Evolutionary conservation across 2,113 vertebrate species (phyloP).

Genomic region (Anolis carolinensis): DNA sequence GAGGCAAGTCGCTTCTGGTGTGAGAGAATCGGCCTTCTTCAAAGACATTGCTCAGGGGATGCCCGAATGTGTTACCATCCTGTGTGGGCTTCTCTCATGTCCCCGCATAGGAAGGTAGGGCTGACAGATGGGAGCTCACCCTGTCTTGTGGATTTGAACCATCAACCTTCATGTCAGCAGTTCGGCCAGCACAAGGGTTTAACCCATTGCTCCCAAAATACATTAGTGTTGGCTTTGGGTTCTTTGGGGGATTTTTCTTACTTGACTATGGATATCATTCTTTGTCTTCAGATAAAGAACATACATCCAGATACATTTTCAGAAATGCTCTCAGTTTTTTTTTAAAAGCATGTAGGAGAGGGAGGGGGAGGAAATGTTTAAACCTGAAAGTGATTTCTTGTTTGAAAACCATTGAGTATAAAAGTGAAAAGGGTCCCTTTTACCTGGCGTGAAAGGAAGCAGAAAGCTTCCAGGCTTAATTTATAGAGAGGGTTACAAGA

Average conservation of each 20-base stretch:
- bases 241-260: conserved; percentile 43
- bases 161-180: too few relatives aligned
- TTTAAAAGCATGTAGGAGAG: too few relatives aligned
- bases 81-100: too few relatives aligned
- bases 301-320: conserved; percentile 28
- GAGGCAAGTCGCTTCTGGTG: too few relatives aligned
- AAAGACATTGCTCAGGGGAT: too few relatives aligned
- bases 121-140: too few relatives aligned
- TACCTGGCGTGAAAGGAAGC: conserved; percentile 29
- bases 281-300: too few relatives aligned
- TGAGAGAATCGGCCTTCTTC: too few relatives aligned
- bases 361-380: neutral
- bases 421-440: conserved; percentile 22
- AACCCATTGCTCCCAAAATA: conserved; percentile 60
- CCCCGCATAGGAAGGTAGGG: too few relatives aligned
- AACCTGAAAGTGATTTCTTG: neutral
- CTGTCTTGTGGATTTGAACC: too few relatives aligned
- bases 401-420: conserved; percentile 24
- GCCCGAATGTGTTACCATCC: too few relatives aligned
- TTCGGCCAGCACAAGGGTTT: too few relatives aligned
- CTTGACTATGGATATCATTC: conserved; percentile 31
- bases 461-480: conserved; percentile 6
- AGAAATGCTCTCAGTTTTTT: conserved; percentile 45
- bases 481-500: conserved; percentile 40
- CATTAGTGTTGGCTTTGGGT: conserved; percentile 29